Evolutionary conservation across 2,113 vertebrate species (phyloP), one percentile per base, ranked within the genome.

Genomic region (Cyrtonyx montezumae): DNA sequence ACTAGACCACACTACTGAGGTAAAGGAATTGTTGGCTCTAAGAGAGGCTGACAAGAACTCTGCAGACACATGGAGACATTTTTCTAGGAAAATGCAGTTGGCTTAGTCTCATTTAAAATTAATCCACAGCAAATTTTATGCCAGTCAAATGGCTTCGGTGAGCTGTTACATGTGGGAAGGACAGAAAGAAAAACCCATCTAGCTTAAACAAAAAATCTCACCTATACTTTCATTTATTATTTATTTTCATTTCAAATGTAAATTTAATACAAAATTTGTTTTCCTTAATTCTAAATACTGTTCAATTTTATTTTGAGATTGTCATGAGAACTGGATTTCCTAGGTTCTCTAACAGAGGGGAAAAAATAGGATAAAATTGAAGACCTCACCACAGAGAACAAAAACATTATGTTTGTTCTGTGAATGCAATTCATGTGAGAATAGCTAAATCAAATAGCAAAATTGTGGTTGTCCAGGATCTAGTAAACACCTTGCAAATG

Each of bases 1-100:
- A 45, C 22, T 62, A 34, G 17, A 86, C 46, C 19, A 74, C 32
- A 34, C 26, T 74, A 23, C 7, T 70, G 59, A 91, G 74, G 32
- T 23, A 70, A 85, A 95, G 68, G 40, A 45, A 85, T 55, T 25
- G 6, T 11, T 69, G 13, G 11, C 77, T 91, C 36, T 79, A 78
- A 79, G 45, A 21, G 73, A 36, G 46, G 30, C 25, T 63, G 53
- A 69, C 11, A 91, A 89, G 32, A 48, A 3, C 36, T 32, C 36
- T 17, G 37, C 25, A 68, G 5, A 68, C 92, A 91, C 11, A 4
- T 9, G 9, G 45, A 82, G 10, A 42, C 19, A 43, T 1, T 71
- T 49, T 62, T 69, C 42, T 46, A 45, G 73, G 42, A 74, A 26
- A 76, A 19, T 59, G 28, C 26, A 53, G 19, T 17, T 59, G 71